Evolutionary conservation across 2,888 invertebrate genomes (phyloP), one percentile per base, ranked within the genome.

Genomic region (Subacronicta megacephala): DNA sequence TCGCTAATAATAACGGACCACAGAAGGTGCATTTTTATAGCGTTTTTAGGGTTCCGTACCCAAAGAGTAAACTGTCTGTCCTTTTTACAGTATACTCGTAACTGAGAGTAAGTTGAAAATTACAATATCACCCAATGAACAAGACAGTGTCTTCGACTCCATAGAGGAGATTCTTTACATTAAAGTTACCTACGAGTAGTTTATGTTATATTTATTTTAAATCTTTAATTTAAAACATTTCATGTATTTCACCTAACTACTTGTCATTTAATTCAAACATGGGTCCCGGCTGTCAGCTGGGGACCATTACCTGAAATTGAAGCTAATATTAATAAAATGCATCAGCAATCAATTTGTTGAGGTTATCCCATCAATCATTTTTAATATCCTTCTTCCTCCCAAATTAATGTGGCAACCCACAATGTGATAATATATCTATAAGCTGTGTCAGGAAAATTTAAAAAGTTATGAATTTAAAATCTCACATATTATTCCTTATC

Each of bases 291-390:
- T 47, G 81, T 83, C 40, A 77, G 50, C 61, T 84, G 81, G 40
- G 73, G 66, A 45, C 85, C 84, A 58, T 73, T 88, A 82, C 91
- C 92, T 92, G 90, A n/a, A 82, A 89, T 76, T 55, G 62, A 65
- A 67, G 58, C 43, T 42, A 46, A 46, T 49, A 59, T 41, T 58
- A 44, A 65, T 56, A 57, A 54, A 55, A 42, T 47, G 35, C 36
- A 58, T 36, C 18, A 26, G 17, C 17, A 45, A 52, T 31, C 33
- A 46, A 44, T 57, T 49, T 41, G 57, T 66, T 29, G 31, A n/a
- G 31, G 31, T 31, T n/a, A 31, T n/a, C 31, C n/a, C n/a, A 31
- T 29, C n/a, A 5, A 31, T 31, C 31, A 31, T n/a, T 31, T n/a
- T 5, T 31, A 4, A 31, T 31, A 31, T 31, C 3, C 3, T 13